A percentile compares a stretch with the other conserved stretches of the same genome.
Conservation (phyloP, 2,797 vertebrate genomes). For the Dendrocincla fuliginosa region DNA sequence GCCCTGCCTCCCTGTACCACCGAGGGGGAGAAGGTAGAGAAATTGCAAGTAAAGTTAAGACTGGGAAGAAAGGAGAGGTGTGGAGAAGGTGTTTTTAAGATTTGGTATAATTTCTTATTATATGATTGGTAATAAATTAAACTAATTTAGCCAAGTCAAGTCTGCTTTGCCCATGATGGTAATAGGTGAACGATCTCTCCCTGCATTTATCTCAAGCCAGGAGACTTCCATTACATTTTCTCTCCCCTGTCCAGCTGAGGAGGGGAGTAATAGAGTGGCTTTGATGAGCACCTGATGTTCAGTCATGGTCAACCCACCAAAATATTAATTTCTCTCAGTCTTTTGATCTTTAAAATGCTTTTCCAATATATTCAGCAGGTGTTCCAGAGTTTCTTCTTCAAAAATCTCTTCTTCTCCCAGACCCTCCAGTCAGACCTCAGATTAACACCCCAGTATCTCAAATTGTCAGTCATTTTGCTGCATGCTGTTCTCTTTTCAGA, state of each 20-base stretch:
- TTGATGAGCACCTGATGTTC: neutral
- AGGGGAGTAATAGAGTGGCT: neutral
- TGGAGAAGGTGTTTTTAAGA: neutral
- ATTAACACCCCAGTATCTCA: neutral
- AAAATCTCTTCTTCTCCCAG: neutral
- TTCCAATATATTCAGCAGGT: neutral
- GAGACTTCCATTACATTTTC: neutral
- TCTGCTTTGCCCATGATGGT: neutral
- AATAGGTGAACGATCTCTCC: neutral
- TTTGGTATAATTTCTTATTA: neutral
- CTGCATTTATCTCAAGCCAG: neutral
- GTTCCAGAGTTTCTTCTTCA: neutral
- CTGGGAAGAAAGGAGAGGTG: neutral
- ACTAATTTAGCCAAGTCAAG: fast-evolving
- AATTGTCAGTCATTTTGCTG: neutral
- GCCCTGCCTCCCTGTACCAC: neutral
- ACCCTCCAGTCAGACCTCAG: neutral
- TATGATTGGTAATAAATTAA: neutral
- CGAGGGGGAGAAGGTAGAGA: neutral
- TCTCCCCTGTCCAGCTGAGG: neutral
- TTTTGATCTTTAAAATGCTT: neutral
- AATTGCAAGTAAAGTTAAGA: neutral
- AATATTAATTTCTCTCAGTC: neutral
- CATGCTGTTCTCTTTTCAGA: neutral
- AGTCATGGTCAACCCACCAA: neutral